Conservation (phyloP, 2,113 vertebrate species). For the Apistogramma diplotaenia region DNA sequence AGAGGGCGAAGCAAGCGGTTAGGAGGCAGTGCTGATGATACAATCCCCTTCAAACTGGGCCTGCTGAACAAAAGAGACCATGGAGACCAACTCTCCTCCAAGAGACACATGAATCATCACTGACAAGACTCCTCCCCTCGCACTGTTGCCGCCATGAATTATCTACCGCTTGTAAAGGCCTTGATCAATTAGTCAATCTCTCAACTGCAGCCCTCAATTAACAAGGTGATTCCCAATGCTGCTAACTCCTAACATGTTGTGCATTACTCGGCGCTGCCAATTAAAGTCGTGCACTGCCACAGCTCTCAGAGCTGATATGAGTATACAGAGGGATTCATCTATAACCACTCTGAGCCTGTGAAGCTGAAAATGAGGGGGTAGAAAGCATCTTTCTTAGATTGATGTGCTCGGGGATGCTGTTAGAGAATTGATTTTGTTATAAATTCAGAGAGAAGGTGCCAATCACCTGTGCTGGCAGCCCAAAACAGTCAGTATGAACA, state of each 20-base stretch:
- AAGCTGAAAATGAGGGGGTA: constrained; percentile 63
- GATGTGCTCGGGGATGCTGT: constrained; percentile 71
- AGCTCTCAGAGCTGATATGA: constrained; percentile 33
- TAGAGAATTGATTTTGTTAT: constrained; percentile 75
- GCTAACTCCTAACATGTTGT: constrained; percentile 48
- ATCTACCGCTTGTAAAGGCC: constrained; percentile 66
- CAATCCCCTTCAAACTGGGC: constrained; percentile 42
- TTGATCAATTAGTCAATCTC: constrained; percentile 80
- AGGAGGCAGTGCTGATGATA: constrained; percentile 59
- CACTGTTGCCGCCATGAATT: constrained; percentile 60
- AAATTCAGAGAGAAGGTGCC: constrained; percentile 73
- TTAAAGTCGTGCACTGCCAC: constrained; percentile 46
- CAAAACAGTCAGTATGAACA: constrained; percentile 58
- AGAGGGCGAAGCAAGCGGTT: constrained; percentile 47
- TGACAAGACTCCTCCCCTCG: constrained; percentile 69
- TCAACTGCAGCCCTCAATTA: constrained; percentile 75
- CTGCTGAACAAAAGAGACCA: constrained; percentile 69
- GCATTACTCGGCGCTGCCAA: constrained; percentile 65
- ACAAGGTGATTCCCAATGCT: constrained; percentile 68
- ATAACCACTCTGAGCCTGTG: constrained; percentile 43
- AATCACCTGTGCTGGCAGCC: constrained; percentile 68
- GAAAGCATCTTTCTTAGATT: constrained; percentile 55
- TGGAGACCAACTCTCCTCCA: constrained; percentile 57
- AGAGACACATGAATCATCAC: constrained; percentile 73
- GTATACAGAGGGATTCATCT: constrained; percentile 57